These are phyloP conservation scores for Reticulitermes speratus DNA, from an alignment of 1,140 invertebrate species.

Conservation along the genomic window DNA sequence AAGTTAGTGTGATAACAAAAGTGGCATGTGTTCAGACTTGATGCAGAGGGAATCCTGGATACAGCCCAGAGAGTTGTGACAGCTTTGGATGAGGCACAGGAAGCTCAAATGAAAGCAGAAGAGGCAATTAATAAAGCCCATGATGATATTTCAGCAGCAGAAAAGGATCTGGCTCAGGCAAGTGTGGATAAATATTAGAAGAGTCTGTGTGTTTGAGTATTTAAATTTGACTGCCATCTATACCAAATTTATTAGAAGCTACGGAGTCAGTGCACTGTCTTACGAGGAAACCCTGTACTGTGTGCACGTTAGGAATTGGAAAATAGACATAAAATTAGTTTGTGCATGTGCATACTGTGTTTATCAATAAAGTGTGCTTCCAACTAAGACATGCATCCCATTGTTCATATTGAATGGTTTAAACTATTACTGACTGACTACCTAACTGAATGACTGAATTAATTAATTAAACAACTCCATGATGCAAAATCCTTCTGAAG, in stretches of 20 bases:
- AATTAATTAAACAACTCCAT: no score
- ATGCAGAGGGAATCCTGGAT: constrained; percentile 55
- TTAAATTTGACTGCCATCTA: not conserved
- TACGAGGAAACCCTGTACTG: not conserved
- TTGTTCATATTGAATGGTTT: no score
- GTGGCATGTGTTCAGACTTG: constrained; percentile 45
- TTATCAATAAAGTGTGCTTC: not conserved
- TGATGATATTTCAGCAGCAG: constrained; percentile 71
- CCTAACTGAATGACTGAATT: no score
- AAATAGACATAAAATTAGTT: not conserved
- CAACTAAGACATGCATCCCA: no score
- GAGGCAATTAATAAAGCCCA: constrained; percentile 77
- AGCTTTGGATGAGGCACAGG: constrained; percentile 65
- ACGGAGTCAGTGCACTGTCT: not conserved
- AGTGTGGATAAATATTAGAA: not conserved
- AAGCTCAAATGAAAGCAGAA: constrained; percentile 75
- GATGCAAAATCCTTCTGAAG: no score
- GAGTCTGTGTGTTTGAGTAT: not conserved
- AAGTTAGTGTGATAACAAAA: constrained; percentile 26
- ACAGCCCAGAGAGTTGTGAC: constrained; percentile 58
- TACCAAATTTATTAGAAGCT: not conserved
- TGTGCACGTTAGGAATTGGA: not conserved
- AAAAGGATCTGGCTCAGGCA: constrained; percentile 68
- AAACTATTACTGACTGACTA: no score
- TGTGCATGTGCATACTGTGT: not conserved